phyloP scores from a whole-genome alignment of 2,113 vertebrate genomes.

The Baryphthengus martii region DNA sequence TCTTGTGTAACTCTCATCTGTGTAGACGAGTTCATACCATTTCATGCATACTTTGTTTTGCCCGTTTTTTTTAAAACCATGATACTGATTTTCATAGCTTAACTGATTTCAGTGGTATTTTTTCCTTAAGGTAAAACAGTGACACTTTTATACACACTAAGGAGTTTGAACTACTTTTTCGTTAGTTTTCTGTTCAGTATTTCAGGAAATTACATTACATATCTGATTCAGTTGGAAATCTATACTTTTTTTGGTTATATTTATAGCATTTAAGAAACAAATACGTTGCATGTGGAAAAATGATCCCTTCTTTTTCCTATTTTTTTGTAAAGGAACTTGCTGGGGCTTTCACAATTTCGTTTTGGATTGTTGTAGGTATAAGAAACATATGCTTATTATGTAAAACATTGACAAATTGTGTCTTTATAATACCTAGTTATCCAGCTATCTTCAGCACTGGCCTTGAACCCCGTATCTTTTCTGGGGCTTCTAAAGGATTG shows the following conservation, averaged over 20 bases:
- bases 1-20: not conserved
- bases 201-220: not conserved
- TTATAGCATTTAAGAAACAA: not conserved
- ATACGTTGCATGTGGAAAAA: not conserved
- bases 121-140: not conserved
- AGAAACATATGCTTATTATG: not conserved
- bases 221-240: not conserved
- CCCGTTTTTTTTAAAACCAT: not conserved
- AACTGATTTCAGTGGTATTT: not conserved
- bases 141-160: not conserved
- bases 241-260: not conserved
- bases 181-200: not conserved
- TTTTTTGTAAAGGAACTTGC: not conserved
- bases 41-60: not conserved
- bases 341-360: not conserved
- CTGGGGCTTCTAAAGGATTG: not conserved
- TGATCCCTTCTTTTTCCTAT: rapidly evolving
- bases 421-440: not conserved
- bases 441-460: not conserved
- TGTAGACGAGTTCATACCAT: not conserved
- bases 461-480: not conserved
- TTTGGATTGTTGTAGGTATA: not conserved
- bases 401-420: not conserved
- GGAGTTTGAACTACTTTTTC: not conserved
- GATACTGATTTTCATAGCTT: not conserved